Evolutionary conservation across 2,888 invertebrate species (phyloP).

Genomic region (Leuctra nigra): DNA sequence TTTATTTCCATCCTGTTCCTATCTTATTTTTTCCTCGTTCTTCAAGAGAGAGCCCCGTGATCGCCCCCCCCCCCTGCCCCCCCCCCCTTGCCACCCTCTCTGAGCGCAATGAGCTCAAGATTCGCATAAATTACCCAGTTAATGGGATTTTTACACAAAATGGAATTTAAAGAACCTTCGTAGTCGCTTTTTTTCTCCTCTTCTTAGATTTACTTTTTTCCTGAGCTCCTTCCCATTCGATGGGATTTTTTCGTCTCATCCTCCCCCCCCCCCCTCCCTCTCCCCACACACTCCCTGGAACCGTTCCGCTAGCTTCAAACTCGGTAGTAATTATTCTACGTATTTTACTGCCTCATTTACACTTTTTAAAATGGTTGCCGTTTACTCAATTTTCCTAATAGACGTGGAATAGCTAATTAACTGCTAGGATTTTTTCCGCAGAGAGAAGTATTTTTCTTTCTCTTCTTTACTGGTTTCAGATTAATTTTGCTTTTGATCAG

Average conservation of each 20-base stretch:
- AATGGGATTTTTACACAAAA: constrained; percentile 31
- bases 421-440: too few species aligned
- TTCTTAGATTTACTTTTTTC: constrained; percentile 6
- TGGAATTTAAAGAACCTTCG: constrained; percentile 29
- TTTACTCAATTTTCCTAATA: constrained; percentile 1
- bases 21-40: neutral
- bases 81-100: constrained; percentile 14
- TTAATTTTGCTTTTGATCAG: too few species aligned
- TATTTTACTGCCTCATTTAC: constrained; percentile 11
- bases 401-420: neutral
- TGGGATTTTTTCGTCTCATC: constrained; percentile 29
- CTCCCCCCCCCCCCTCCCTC: neutral
- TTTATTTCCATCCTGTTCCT: neutral
- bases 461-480: too few species aligned
- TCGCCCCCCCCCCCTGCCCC: constrained; percentile 9
- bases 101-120: constrained; percentile 29
- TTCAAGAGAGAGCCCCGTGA: neutral
- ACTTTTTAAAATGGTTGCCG: constrained; percentile 5
- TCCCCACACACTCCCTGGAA: neutral
- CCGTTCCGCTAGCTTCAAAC: constrained; percentile 1
- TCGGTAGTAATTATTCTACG: constrained; percentile 2
- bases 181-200: constrained; percentile 13
- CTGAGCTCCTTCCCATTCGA: constrained; percentile 29
- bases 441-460: too few species aligned
- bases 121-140: constrained; percentile 32